These are phyloP conservation scores for Pseudeuparius sepicola DNA, from an alignment of 2,888 invertebrate species.

Conservation along the genomic window DNA sequence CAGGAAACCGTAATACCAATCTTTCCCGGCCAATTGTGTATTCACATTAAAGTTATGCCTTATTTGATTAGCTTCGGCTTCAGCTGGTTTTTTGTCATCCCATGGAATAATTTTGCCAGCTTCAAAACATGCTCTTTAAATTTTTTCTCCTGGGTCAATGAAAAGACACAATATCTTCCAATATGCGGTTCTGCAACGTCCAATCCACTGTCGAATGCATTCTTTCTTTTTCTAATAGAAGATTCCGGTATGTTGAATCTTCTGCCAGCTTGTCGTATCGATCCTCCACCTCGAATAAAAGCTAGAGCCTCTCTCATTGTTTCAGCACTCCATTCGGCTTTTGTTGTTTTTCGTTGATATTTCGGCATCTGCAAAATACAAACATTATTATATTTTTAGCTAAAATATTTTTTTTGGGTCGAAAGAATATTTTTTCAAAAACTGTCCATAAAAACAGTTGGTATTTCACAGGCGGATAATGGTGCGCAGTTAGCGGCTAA, in stretches of 20 bases:
- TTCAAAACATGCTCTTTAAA: conserved; percentile 16
- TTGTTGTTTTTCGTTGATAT: no score
- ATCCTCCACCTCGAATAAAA: conserved; percentile 15
- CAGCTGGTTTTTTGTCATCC: conserved; percentile 11
- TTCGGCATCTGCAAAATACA: conserved; percentile 15
- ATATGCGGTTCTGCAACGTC: conserved; percentile 16
- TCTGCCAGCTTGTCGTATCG: conserved; percentile 13
- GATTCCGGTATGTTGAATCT: conserved; percentile 18
- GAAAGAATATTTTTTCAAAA: no score
- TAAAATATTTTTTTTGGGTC: no score
- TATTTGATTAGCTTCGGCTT: no score
- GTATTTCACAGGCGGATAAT: no score
- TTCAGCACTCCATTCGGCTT: no score
- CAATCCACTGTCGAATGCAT: conserved; percentile 17
- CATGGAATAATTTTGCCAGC: conserved; percentile 14
- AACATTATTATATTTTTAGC: no score
- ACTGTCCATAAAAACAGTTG: no score
- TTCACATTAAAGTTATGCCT: no score
- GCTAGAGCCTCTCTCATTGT: conserved; percentile 5
- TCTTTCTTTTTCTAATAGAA: conserved; percentile 17
- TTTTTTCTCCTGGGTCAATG: conserved; percentile 13
- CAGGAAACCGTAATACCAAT: no score
- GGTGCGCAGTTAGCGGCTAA: no score
- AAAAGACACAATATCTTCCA: conserved; percentile 15
- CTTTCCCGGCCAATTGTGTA: no score